Evolutionary conservation across 2,888 invertebrate species (phyloP).

Genomic region (Phragmatobia fuliginosa): DNA sequence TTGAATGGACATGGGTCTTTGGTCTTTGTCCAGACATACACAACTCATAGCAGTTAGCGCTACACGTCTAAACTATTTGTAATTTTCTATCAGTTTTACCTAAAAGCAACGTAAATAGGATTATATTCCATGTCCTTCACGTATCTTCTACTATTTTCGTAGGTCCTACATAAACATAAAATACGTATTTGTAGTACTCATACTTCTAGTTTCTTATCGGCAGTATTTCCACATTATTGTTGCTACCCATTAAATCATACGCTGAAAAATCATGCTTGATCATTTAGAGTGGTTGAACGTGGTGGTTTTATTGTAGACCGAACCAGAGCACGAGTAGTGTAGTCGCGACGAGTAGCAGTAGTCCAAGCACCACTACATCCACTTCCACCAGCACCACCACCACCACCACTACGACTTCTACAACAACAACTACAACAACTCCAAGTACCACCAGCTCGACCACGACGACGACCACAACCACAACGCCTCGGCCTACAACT

Average conservation of each 20-base stretch:
- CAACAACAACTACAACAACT: slow-evolving; percentile 73
- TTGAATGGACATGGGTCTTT: not conserved
- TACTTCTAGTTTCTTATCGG: not conserved
- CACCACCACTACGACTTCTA: slow-evolving; percentile 67
- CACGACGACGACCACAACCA: slow-evolving; percentile 70
- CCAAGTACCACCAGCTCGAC: slow-evolving; percentile 77
- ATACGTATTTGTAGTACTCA: not conserved
- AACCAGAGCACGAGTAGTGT: slow-evolving; percentile 64
- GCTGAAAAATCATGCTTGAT: slow-evolving; percentile 13
- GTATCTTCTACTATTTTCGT: too few species aligned
- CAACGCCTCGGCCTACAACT: slow-evolving; percentile 61
- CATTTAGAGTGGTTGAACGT: slow-evolving; percentile 34
- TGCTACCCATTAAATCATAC: not conserved
- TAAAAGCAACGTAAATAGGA: too few species aligned
- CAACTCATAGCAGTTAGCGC: too few species aligned
- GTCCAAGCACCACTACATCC: slow-evolving; percentile 68
- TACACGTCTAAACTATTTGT: too few species aligned
- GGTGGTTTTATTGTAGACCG: slow-evolving; percentile 67
- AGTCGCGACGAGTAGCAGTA: slow-evolving; percentile 66
- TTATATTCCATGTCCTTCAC: too few species aligned
- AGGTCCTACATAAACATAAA: not conserved
- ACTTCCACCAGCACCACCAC: slow-evolving; percentile 70
- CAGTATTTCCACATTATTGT: not conserved
- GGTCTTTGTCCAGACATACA: too few species aligned
- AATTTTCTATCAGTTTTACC: too few species aligned